Evolutionary conservation across 2,888 invertebrate species (phyloP).

Genomic region (Odiellus spinosus): DNA sequence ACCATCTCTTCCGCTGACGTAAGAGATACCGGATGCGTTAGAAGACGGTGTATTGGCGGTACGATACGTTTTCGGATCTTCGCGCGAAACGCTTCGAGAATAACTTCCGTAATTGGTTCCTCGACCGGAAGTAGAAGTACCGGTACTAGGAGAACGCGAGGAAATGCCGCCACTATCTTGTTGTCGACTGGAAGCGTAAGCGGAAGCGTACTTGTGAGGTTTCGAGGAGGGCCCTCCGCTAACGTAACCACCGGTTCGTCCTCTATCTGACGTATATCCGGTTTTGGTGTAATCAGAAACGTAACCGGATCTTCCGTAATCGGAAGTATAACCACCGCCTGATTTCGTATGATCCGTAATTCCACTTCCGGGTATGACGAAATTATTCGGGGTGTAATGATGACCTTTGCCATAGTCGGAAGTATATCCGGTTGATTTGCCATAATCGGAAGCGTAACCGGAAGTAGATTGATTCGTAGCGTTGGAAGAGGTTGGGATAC

Average conservation of each 20-base stretch:
- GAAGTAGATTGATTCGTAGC: too few species aligned
- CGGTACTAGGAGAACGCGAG: neutral
- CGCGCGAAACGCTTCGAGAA: conserved; percentile 12
- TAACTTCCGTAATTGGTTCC: conserved; percentile 4
- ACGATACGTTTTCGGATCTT: conserved; percentile 4
- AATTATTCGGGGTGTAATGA: too few species aligned
- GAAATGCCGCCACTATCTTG: too few species aligned
- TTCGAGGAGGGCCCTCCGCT: neutral
- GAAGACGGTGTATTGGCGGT: neutral
- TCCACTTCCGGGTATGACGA: too few species aligned
- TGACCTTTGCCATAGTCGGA: too few species aligned
- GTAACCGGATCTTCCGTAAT: conserved; percentile 15
- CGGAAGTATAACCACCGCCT: conserved; percentile 14
- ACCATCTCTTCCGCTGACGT: neutral
- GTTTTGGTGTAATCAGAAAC: conserved; percentile 11
- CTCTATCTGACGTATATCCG: conserved; percentile 17
- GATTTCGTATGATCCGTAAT: too few species aligned
- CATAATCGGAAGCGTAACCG: too few species aligned
- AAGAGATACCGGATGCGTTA: neutral
- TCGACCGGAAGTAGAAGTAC: conserved; percentile 3
- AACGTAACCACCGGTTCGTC: conserved; percentile 2
- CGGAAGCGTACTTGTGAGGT: neutral
- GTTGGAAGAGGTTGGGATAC: too few species aligned
- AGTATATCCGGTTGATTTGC: too few species aligned
- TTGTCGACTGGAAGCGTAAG: neutral